Base-by-base conservation (phyloP, 1,140 invertebrate genomes). In the Penaeus japonicus region DNA sequence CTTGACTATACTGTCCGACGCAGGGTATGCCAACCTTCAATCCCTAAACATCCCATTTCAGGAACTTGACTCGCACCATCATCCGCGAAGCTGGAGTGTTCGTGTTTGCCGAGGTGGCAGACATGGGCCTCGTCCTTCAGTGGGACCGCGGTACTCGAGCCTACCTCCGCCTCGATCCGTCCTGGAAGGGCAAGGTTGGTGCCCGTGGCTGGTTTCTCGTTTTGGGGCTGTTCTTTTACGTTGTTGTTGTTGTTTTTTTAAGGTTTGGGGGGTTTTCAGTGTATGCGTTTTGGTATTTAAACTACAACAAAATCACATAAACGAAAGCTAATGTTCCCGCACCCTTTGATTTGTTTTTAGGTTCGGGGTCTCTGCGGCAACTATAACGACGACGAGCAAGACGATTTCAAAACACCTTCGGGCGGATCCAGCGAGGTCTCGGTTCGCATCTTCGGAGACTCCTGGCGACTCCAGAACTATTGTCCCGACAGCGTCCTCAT, bases 321-420 rank as follows among this genome's bases (percentile, higher is more conserved):
- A 4, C 17, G 2, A 4, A 2, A 20, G n/a, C 78, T 32, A 83
- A 7, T 24, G 24, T 89, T 79, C 35, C 59, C 32, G 35, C 30
- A 59, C 70, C 24, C 27, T 4, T 39, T 7, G 10, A 59, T 55
- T 39, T 20, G 1, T 47, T 17, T 24, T 32, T 91, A 96, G 93
- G 94, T 97, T 5, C 95, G 95, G 93, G 97, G 97, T 79, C 93
- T 98, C 3, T 98, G 97, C 92, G 97, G 97, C 0, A 97, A 98
- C 92, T 98, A 96, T 92, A 97, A 99, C 92, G 95, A 95, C 39
- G 95, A 98, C 91, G 94, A 94, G 83, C 93, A 93, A 15, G 96
- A 98, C 91, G 97, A 98, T 91, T 97, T 98, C 93, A 95, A 96
- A 92, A 96, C 96, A 5, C 97, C 97, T 0, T 94, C 95, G 30